Evolutionary conservation across 2,797 vertebrate species (phyloP), one percentile per base, ranked within the genome.

Genomic region (Euthynnus affinis): DNA sequence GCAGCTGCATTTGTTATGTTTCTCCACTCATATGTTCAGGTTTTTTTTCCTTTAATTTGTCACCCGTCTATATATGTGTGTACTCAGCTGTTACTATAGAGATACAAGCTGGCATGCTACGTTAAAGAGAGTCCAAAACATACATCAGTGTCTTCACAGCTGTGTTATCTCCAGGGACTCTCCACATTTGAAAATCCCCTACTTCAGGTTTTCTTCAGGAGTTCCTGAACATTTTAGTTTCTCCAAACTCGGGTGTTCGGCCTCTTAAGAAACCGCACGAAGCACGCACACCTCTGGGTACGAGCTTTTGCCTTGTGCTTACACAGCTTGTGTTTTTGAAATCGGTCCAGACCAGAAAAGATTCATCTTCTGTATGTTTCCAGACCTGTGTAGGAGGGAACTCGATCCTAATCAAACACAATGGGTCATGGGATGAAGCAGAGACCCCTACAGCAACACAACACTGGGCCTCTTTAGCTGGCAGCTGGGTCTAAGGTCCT

Each of bases 381-480:
- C 55, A 67, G 69, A 81, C 62, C 67, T 69, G 64, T 64, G 66
- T n/a, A 46, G n/a, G 55, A 69, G 57, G 73, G 62, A 90, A 89
- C 80, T 27, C 12, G 73, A 92, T 78, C 81, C 78, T 86, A 55
- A 87, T 87, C 78, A 90, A 90, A 91, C 84, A 89, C 64, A 76
- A 37, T 15, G 68, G 68, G 86, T 84, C 84, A 76, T 59, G 78
- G 63, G 79, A 87, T 49, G 79, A 72, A 57, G 68, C 61, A 0
- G 78, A 6, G 83, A 85, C 82, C 84, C 78, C 56, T 60, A 66
- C 49, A 71, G 82, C 68, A 86, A 81, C 40, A 55, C 55, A 64
- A 55, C 57, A 55, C 66, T 52, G 66, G 81, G 76, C 82, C 22
- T 74, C 72, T 27, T 1, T 32, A 72, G 70, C 55, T 1, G 70